These are phyloP conservation scores for Meandrina meandrites DNA, from an alignment of 92 coral and sea anemone genomes.

Conservation along the genomic window DNA sequence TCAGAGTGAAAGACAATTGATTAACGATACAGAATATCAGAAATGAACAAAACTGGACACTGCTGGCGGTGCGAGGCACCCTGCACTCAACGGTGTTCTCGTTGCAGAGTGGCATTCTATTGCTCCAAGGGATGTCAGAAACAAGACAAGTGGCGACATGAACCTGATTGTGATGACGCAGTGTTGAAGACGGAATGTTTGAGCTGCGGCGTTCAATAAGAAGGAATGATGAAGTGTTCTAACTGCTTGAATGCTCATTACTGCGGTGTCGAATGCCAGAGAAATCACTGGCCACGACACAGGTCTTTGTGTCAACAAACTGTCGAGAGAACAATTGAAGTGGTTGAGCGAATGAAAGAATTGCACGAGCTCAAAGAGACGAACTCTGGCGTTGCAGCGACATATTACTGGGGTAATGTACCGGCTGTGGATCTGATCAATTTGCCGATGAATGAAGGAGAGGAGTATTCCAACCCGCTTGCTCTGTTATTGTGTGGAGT, in stretches of 20 bases:
- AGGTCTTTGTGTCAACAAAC: conserved; percentile 54
- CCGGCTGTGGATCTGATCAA: conserved; percentile 82
- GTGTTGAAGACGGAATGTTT: conserved; percentile 40
- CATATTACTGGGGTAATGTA: conserved; percentile 80
- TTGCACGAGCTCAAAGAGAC: not conserved
- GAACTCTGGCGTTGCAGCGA: not conserved
- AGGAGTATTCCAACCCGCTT: conserved; percentile 46
- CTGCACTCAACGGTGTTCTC: conserved; percentile 37
- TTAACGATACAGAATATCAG: too few relatives aligned
- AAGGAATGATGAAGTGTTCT: conserved; percentile 44
- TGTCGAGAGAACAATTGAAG: conserved; percentile 10
- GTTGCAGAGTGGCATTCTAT: conserved; percentile 67
- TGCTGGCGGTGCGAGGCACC: conserved; percentile 67
- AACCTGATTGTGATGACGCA: conserved; percentile 55
- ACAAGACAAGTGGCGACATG: conserved; percentile 66
- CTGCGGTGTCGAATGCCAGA: conserved; percentile 65
- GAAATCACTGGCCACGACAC: conserved; percentile 58
- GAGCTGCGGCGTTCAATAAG: conserved; percentile 41
- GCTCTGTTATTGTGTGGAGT: conserved; percentile 75
- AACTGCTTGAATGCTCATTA: conserved; percentile 61
- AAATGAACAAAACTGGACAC: conserved; percentile 44
- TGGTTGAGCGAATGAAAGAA: conserved; percentile 20
- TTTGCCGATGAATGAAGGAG: conserved; percentile 76
- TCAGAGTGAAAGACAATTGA: too few relatives aligned
- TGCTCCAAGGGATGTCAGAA: conserved; percentile 63